Conservation (phyloP, 2,888 invertebrate genomes). For the Apamea anceps region DNA sequence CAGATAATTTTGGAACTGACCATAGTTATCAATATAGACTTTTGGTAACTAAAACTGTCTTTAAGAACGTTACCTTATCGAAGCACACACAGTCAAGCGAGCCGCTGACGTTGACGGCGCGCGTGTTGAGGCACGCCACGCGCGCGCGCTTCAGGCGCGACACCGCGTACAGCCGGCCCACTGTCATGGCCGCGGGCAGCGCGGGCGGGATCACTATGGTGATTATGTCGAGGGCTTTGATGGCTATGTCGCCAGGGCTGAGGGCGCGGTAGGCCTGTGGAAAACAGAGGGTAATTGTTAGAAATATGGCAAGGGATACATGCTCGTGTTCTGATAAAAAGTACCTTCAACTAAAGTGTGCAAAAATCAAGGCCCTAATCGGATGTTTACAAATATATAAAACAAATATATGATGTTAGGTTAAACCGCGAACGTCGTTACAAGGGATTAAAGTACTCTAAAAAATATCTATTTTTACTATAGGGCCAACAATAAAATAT, state of each 20-base stretch:
- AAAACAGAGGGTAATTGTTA: accelerated
- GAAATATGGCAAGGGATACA: background rate
- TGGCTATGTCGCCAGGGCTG: conserved; percentile 91
- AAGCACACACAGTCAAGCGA: conserved; percentile 97
- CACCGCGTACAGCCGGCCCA: conserved; percentile 97
- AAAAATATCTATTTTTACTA: too few relatives aligned
- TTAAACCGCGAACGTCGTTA: too few relatives aligned
- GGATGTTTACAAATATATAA: background rate
- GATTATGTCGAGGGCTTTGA: conserved; percentile 97
- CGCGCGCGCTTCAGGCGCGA: conserved; percentile 93
- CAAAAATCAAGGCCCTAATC: background rate
- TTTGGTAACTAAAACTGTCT: background rate
- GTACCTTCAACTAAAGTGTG: too few relatives aligned
- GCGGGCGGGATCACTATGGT: conserved; percentile 99
- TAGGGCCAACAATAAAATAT: too few relatives aligned
- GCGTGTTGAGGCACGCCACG: conserved; percentile 97
- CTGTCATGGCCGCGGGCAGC: conserved; percentile 98
- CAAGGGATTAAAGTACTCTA: too few relatives aligned
- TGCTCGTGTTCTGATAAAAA: background rate
- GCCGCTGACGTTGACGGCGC: conserved; percentile 98
- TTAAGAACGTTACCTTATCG: conserved; percentile 91
- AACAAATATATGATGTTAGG: background rate
- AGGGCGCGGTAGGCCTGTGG: conserved; percentile 91
- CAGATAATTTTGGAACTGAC: background rate
- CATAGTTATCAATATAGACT: background rate